These are phyloP conservation scores for Melanogrammus aeglefinus DNA, from an alignment of 2,797 vertebrate genomes.

Conservation along the genomic window DNA sequence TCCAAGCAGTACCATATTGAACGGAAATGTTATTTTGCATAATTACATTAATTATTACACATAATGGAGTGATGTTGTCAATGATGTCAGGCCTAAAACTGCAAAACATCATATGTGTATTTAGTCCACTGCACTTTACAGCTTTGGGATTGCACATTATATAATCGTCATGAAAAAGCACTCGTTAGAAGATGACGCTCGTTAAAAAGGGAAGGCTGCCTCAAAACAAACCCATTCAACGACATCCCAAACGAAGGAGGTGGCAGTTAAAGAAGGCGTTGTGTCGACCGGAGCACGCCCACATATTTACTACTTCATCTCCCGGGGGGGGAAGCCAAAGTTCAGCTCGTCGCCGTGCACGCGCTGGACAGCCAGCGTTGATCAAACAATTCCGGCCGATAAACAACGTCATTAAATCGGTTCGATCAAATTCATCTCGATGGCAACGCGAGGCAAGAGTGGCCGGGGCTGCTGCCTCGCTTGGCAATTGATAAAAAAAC, in stretches of 20 bases:
- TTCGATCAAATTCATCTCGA: neutral
- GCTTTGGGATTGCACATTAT: neutral
- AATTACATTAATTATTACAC: neutral
- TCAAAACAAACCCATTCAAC: conserved; percentile 47
- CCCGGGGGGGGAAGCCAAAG: conserved; percentile 36
- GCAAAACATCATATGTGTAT: neutral
- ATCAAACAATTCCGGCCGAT: conserved; percentile 54
- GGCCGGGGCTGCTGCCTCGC: too few species aligned
- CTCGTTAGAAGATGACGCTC: neutral
- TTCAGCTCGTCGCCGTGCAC: conserved; percentile 47
- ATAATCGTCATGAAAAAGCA: neutral
- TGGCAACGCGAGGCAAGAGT: neutral
- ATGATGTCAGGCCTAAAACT: neutral
- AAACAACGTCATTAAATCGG: conserved; percentile 53
- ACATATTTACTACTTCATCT: conserved; percentile 24
- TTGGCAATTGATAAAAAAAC: neutral
- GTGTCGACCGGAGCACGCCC: conserved; percentile 26
- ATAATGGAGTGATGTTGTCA: neutral
- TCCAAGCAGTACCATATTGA: neutral
- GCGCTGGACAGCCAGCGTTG: conserved; percentile 27
- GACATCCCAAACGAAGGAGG: conserved; percentile 29
- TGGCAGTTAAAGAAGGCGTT: conserved; percentile 10
- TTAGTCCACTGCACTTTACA: neutral
- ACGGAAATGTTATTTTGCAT: neutral
- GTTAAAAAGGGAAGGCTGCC: conserved; percentile 16